Percentiles rank a stretch among this genome's conserved stretches.
phyloP scores from a whole-genome alignment of 2,797 vertebrate genomes.

The Sciurus carolinensis region DNA sequence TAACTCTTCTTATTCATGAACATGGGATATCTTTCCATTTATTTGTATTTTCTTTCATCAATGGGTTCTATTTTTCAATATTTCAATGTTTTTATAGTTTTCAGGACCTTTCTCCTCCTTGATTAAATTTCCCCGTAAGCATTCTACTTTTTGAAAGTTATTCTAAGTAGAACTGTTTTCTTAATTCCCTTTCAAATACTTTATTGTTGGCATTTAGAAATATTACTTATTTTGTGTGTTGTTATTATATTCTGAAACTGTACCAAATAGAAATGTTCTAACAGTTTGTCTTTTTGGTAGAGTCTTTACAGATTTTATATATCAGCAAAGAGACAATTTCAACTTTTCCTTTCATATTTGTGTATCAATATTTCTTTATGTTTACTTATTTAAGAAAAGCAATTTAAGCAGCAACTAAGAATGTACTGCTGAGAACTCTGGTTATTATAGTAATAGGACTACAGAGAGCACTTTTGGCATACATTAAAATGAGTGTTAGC shows the following conservation, averaged over 20 bases:
- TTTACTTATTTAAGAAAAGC: conserved; percentile 33
- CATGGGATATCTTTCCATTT: not conserved
- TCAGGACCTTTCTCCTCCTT: not conserved
- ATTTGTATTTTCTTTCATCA: not conserved
- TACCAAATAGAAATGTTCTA: not conserved
- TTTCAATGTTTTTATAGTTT: not conserved
- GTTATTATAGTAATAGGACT: not conserved
- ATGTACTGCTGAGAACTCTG: not conserved
- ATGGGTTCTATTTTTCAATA: not conserved
- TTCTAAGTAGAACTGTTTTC: not conserved
- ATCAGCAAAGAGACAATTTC: not conserved
- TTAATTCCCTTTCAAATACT: not conserved
- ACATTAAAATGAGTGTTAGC: not conserved
- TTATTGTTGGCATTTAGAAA: not conserved
- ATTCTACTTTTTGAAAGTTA: not conserved
- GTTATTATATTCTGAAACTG: not conserved
- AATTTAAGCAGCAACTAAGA: not conserved
- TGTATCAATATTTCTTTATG: not conserved
- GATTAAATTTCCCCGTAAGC: not conserved
- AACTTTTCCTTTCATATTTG: not conserved
- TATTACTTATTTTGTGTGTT: not conserved
- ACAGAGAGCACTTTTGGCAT: not conserved
- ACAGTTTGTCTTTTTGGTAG: not conserved
- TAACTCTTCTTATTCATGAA: not conserved
- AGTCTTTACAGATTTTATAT: not conserved